Percentiles rank a stretch among this genome's conserved stretches.
Conservation (phyloP, 30 jellyfish, hydroid and myxozoan species). For the Mastigias papua region DNA sequence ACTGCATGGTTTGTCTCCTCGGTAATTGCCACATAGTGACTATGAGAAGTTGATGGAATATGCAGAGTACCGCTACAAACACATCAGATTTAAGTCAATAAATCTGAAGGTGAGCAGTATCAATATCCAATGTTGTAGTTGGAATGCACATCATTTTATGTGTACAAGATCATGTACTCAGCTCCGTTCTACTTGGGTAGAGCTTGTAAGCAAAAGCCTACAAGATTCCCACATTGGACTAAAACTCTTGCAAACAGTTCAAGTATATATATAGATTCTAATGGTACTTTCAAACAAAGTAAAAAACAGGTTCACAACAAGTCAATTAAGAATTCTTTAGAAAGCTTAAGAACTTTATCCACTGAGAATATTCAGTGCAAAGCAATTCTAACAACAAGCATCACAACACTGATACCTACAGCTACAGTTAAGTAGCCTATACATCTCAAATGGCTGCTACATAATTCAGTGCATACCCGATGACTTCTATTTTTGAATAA, state of each 20-base stretch:
- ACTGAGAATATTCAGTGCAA: too few species aligned
- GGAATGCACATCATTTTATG: constrained; percentile 73
- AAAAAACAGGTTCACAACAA: too few species aligned
- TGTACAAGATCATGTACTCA: constrained; percentile 69
- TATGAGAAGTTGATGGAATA: constrained; percentile 92
- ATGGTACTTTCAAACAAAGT: too few species aligned
- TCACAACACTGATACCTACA: too few species aligned
- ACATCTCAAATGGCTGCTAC: too few species aligned
- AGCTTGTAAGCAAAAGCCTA: constrained; percentile 44
- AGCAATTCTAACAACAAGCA: too few species aligned
- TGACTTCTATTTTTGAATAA: too few species aligned
- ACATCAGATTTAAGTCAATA: constrained; percentile 14
- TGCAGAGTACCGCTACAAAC: constrained; percentile 86
- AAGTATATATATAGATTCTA: neutral
- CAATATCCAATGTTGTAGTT: constrained; percentile 76
- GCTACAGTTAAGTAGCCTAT: too few species aligned
- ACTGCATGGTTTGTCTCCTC: constrained; percentile 98
- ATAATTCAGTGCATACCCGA: too few species aligned
- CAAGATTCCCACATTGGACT: constrained; percentile 74
- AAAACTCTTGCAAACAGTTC: too few species aligned
- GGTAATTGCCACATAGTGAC: constrained; percentile 86
- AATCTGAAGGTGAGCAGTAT: constrained; percentile 55
- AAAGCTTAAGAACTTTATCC: too few species aligned
- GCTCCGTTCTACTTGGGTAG: constrained; percentile 75
- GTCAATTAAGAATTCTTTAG: too few species aligned